Evolutionary conservation across 2,113 vertebrate species (phyloP).

Genomic region (Rhineura floridana): DNA sequence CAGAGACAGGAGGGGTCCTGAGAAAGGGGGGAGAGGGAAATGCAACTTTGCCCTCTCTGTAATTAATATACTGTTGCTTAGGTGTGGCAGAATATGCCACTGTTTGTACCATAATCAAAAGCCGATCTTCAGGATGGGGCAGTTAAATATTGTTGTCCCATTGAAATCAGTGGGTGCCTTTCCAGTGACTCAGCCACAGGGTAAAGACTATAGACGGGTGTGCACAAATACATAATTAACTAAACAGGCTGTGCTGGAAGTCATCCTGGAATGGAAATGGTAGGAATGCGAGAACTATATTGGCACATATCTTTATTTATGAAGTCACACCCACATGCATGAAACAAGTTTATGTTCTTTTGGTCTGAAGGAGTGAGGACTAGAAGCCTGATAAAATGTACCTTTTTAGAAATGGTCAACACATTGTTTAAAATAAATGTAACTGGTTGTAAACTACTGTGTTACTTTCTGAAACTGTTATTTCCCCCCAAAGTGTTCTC

Average conservation of each 20-base stretch:
- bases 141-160: background rate
- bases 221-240: constrained; percentile 24
- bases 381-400: background rate
- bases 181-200: constrained; percentile 8
- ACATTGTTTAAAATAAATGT: background rate
- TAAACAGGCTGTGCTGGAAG: constrained; percentile 18
- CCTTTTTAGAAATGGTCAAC: background rate
- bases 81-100: background rate
- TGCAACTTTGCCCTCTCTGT: background rate
- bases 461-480: background rate
- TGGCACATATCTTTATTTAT: constrained; percentile 13
- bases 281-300: background rate
- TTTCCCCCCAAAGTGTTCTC: background rate
- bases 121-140: constrained; percentile 3
- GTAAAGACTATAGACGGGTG: background rate
- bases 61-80: background rate
- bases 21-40: background rate
- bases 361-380: background rate
- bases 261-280: constrained; percentile 5
- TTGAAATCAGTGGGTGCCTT: background rate
- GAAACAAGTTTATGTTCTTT: constrained; percentile 6
- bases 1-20: background rate
- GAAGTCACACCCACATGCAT: background rate
- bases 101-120: background rate
- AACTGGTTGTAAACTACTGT: background rate